Base-by-base conservation (phyloP, 2,888 invertebrate species). In the Trileptium ribeirensis region DNA sequence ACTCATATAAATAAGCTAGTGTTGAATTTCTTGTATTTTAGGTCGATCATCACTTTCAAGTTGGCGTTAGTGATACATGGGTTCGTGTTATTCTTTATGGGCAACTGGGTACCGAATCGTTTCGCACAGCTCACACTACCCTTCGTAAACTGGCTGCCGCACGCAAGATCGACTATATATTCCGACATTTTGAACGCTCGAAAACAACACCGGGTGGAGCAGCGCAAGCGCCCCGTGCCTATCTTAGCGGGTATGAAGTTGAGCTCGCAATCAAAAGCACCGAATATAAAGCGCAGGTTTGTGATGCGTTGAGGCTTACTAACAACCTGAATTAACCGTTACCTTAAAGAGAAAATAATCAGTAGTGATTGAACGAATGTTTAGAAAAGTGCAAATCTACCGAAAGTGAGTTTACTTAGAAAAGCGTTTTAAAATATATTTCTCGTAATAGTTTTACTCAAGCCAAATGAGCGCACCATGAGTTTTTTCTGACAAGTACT, bases 191-290 rank as follows among this genome's bases (percentile, higher is more conserved):
- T 90, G 90, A 95, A 0, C 92, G 93, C 91, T 94, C 94, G 89
- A 86, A 87, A 81, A 82, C 29, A 39, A 34, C 36, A 51, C 39
- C 8, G 3, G 81, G 36, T 37, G 37, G 8, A 2, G 31, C 40
- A 31, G 2, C 2, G 39, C 24, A 24, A 1, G 64, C 67, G 29
- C 39, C 81, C 0, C 92, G 91, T 86, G 91, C 97, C 1, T 92
- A 95, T 0, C 90, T 99, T 33, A 96, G 97, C 1, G 98, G 99
- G 0, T 99, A 98, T 90, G 99, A 98, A 31, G 97, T 99, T 0
- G 99, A 99, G 89, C 90, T 99, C 79, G 97, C 98, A 89, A 93
- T 99, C 87, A 99, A 99, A 90, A 97, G 96, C 82, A 99, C 98
- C 0, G 99, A 99, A 89, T 99, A 99, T 88, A 99, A 98, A 90